These are phyloP conservation scores for Xerus rutilus DNA, from an alignment of 2,797 vertebrate genomes.

Conservation along the genomic window DNA sequence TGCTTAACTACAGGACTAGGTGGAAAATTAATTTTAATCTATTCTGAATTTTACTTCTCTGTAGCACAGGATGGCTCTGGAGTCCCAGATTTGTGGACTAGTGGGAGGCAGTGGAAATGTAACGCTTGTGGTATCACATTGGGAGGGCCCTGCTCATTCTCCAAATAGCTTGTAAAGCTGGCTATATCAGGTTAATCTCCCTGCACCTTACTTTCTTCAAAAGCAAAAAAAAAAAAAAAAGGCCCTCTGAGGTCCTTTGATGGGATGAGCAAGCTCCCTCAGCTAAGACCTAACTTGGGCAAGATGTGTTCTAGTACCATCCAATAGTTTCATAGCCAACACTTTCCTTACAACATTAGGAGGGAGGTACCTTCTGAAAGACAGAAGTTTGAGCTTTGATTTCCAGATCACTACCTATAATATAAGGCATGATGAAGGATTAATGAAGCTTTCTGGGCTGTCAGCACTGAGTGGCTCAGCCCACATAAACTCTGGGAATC, in stretches of 20 bases:
- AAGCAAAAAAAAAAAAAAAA: background rate
- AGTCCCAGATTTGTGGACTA: background rate
- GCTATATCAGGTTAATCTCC: background rate
- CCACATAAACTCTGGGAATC: too few relatives aligned
- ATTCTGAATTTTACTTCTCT: background rate
- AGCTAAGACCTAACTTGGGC: background rate
- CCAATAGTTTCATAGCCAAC: background rate
- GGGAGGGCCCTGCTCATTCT: background rate
- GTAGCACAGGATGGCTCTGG: background rate
- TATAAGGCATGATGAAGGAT: background rate
- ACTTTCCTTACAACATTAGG: background rate
- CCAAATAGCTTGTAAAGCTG: background rate
- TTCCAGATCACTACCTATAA: background rate
- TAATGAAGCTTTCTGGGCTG: background rate
- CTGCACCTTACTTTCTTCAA: conserved; percentile 10
- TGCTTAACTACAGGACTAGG: background rate
- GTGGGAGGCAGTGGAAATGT: background rate
- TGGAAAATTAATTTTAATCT: background rate
- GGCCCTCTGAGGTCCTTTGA: background rate
- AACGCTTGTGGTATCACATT: background rate
- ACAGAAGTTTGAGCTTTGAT: background rate
- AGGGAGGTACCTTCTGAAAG: background rate
- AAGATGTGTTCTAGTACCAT: background rate
- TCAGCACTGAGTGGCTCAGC: background rate
- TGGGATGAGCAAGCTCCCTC: background rate